Base-by-base conservation (phyloP, 2,888 invertebrate species). In the Mythimna loreyi region DNA sequence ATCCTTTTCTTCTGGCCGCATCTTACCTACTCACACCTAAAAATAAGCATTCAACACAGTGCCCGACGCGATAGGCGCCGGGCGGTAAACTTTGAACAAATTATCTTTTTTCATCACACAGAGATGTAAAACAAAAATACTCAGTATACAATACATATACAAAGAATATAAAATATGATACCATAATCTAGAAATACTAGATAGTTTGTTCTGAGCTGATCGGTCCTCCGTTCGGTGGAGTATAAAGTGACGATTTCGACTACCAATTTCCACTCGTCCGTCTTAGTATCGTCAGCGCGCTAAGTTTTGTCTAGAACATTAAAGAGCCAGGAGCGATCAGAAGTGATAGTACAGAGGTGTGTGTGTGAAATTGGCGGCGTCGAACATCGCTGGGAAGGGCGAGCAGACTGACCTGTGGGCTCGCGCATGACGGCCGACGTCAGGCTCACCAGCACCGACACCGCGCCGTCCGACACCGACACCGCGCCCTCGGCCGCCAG, bases 401-500 rank as follows among this genome's bases (percentile, higher is more conserved):
- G 16, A 0, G 9, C 5, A 0, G 21, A 82, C 92, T 95, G 88
- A 97, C 97, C 97, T 80, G 92, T 85, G 92, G 97, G 97, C 92
- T 99, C 99, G 75, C 99, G 97, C 97, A 99, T 98, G 64, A 99
- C 96, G 57, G 99, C 99, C 78, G 99, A 99, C 61, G 99, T 99
- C 77, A 99, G 96, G 76, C 98, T 98, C 76, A 99, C 98, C 80
- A 98, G 97, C 80, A 99, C 99, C 63, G 97, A 96, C 69, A 98
- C 97, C 61, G 96, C 94, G 72, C 97, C 97, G 86, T 98, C 98
- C n/a, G 97, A 96, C 64, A 99, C 98, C 56, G 97, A 96, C 76
- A 99, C 97, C 11, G 98, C 98, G 63, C 98, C 98, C 84, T 99
- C 98, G 67, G 98, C 98, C 60, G 98, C 97, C 90, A 97, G 97